These are phyloP conservation scores for Syrphus vitripennis DNA, from an alignment of 2,888 invertebrate species.

Conservation along the genomic window DNA sequence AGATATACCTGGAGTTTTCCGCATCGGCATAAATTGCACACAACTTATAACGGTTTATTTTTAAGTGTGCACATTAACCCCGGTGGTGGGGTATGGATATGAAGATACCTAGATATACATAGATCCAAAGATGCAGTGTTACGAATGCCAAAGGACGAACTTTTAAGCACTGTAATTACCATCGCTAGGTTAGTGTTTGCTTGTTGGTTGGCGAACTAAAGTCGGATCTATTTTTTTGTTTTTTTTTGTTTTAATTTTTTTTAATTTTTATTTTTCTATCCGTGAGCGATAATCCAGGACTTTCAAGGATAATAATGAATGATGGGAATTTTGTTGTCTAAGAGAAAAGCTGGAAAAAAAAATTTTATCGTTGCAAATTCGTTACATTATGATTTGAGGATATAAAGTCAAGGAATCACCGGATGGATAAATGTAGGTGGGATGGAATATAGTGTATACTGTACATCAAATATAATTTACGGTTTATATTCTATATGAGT, in stretches of 20 bases:
- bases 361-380: conserved; percentile 11
- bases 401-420: neutral
- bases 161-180: conserved; percentile 70
- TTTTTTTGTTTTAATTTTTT: neutral
- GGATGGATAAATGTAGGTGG: neutral
- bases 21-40: conserved; percentile 55
- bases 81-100: neutral
- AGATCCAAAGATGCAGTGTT: conserved; percentile 42
- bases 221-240: conserved; percentile 43
- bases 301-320: conserved; percentile 59
- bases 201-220: conserved; percentile 17
- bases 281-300: conserved; percentile 49
- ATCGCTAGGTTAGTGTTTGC: conserved; percentile 40
- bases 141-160: conserved; percentile 63
- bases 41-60: conserved; percentile 62
- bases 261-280: conserved; percentile 30
- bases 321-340: conserved; percentile 52
- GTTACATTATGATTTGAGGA: neutral
- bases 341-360: conserved; percentile 16
- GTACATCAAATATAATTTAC: neutral
- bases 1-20: conserved; percentile 42
- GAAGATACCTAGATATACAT: neutral
- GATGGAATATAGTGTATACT: too few species aligned
- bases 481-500: neutral
- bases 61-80: conserved; percentile 67